phyloP scores from a whole-genome alignment of 30 jellyfish, hydroid and myxozoan genomes.

The Aurelia sp. region DNA sequence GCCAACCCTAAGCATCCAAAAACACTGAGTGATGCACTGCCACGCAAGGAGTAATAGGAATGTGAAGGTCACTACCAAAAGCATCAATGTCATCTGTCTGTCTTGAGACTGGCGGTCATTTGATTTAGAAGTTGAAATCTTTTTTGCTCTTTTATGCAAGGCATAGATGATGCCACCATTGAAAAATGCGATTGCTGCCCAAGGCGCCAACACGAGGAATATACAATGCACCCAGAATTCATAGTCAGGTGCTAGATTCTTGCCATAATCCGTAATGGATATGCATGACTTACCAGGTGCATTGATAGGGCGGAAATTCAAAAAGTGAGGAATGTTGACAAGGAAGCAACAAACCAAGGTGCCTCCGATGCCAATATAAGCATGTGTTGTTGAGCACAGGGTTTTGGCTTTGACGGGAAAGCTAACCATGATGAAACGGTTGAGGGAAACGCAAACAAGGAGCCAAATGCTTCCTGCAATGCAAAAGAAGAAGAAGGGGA shows the following conservation, averaged over 20 bases:
- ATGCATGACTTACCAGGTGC: not conserved
- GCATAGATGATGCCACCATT: slow-evolving; percentile 60
- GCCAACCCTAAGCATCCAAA: slow-evolving; percentile 59
- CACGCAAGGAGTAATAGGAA: slow-evolving; percentile 83
- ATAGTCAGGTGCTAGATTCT: slow-evolving; percentile 53
- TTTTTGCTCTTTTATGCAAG: slow-evolving; percentile 35
- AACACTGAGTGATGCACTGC: slow-evolving; percentile 95
- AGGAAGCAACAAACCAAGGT: slow-evolving; percentile 67
- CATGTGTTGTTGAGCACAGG: slow-evolving; percentile 42
- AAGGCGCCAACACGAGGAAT: slow-evolving; percentile 81
- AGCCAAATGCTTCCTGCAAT: slow-evolving; percentile 86
- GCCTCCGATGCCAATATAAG: slow-evolving; percentile 50
- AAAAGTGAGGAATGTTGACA: slow-evolving; percentile 83
- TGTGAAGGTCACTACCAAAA: slow-evolving; percentile 67
- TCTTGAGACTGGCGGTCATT: slow-evolving; percentile 37
- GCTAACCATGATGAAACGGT: slow-evolving; percentile 78
- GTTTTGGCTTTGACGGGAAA: slow-evolving; percentile 64
- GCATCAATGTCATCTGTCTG: slow-evolving; percentile 75
- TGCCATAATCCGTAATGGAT: too few species aligned
- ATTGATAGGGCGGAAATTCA: slow-evolving; percentile 61
- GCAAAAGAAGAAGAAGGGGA: slow-evolving; percentile 81
- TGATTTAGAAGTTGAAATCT: slow-evolving; percentile 19
- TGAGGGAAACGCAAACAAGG: slow-evolving; percentile 69
- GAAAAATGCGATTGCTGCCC: slow-evolving; percentile 77
- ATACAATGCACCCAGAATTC: slow-evolving; percentile 94